Conservation (phyloP, 2,888 invertebrate genomes). For the Lasioglossum lativentre region DNA sequence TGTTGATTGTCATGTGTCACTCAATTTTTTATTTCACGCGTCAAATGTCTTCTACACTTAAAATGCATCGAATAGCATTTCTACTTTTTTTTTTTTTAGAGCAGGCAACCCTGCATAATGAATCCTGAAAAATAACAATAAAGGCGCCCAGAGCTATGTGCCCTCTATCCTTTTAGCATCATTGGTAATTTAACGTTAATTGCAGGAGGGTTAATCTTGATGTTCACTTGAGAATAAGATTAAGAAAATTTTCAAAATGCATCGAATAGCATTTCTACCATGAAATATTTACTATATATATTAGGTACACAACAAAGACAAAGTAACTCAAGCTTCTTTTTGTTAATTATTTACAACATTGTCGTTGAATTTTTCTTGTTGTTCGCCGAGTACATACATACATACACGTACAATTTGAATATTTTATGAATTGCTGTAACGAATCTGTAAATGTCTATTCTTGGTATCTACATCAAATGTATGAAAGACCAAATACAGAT, state of each 20-base stretch:
- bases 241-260: too few species aligned
- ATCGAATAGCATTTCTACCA: background rate
- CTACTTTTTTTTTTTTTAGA: too few species aligned
- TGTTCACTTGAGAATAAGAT: too few species aligned
- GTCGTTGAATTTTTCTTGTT: background rate
- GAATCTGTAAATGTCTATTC: background rate
- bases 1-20: background rate
- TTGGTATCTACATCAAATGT: background rate
- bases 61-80: background rate
- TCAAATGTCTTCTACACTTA: background rate
- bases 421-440: background rate
- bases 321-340: background rate
- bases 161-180: too few species aligned
- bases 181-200: too few species aligned
- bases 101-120: too few species aligned
- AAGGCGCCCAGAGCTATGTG: too few species aligned
- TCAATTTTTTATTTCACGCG: background rate
- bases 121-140: too few species aligned
- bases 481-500: too few species aligned
- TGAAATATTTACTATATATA: background rate
- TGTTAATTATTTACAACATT: background rate
- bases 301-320: background rate
- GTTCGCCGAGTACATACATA: background rate
- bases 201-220: too few species aligned
- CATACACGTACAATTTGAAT: background rate